phyloP scores from a whole-genome alignment of 53 echinoderm and acorn worm genomes.

The Patiria pectinifera region DNA sequence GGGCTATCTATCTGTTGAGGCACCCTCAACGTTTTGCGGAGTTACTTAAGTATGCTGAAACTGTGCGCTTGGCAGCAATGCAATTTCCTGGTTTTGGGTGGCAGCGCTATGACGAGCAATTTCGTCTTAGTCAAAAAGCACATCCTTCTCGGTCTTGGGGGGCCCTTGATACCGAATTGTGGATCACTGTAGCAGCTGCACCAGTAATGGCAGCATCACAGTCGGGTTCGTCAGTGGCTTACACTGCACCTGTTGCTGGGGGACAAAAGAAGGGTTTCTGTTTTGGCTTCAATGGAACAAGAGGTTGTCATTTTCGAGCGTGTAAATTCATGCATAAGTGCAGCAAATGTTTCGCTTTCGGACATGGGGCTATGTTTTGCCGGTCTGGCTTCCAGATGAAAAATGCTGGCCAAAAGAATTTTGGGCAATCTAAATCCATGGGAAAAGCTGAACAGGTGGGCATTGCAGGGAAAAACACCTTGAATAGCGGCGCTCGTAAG shows the following conservation, averaged over 20 bases:
- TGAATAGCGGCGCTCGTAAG: too few species aligned
- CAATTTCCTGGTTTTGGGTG: constrained; percentile 55
- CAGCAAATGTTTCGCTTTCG: constrained; percentile 19
- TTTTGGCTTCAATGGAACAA: not conserved
- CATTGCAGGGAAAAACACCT: too few species aligned
- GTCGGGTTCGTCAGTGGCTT: not conserved
- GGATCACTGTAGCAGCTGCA: constrained; percentile 45
- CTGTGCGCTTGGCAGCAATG: not conserved
- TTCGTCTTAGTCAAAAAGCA: constrained; percentile 35
- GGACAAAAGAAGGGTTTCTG: constrained; percentile 18
- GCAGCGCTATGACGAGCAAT: constrained; percentile 53
- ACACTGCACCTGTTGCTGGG: not conserved
- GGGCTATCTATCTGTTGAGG: constrained; percentile 35
- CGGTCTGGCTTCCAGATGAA: too few species aligned
- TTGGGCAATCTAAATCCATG: too few species aligned
- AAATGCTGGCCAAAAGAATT: too few species aligned
- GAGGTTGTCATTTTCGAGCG: not conserved
- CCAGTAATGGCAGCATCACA: constrained; percentile 10
- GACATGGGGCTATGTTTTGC: not conserved
- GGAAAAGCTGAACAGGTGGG: too few species aligned
- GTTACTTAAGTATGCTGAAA: constrained; percentile 48
- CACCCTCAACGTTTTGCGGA: constrained; percentile 37
- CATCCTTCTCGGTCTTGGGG: constrained; percentile 21
- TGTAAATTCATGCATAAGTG: constrained; percentile 17
- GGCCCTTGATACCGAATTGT: constrained; percentile 53